Percentiles rank a stretch among this genome's conserved stretches.
Conservation (phyloP, 2,797 vertebrate genomes). For the Pteronotus mesoamericanus region DNA sequence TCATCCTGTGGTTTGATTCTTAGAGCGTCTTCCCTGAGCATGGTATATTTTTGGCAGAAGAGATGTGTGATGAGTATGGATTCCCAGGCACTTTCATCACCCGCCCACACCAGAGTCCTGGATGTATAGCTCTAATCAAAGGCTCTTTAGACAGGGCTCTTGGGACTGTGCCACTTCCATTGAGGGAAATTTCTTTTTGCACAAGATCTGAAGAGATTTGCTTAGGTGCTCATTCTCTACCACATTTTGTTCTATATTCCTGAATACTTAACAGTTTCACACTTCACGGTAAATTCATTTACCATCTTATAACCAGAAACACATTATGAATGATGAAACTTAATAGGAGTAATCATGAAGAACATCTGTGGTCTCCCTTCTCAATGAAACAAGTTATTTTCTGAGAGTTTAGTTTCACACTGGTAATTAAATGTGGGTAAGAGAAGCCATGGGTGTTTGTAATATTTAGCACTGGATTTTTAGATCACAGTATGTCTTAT, state of each 20-base stretch:
- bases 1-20: neutral
- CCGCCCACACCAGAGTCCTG: accelerated
- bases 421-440: neutral
- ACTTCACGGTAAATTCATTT: neutral
- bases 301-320: neutral
- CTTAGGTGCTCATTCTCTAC: neutral
- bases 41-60: neutral
- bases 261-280: neutral
- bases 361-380: neutral
- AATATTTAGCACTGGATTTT: neutral
- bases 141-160: neutral
- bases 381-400: neutral
- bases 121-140: neutral
- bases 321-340: neutral
- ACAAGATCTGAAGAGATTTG: neutral
- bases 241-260: neutral
- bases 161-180: neutral
- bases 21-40: accelerated
- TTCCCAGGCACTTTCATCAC: neutral
- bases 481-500: neutral
- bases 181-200: neutral
- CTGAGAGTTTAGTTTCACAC: neutral
- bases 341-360: neutral
- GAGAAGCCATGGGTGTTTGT: neutral
- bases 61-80: neutral